phyloP scores from a whole-genome alignment of 2,888 invertebrate species.

The Tipula lateralis region DNA sequence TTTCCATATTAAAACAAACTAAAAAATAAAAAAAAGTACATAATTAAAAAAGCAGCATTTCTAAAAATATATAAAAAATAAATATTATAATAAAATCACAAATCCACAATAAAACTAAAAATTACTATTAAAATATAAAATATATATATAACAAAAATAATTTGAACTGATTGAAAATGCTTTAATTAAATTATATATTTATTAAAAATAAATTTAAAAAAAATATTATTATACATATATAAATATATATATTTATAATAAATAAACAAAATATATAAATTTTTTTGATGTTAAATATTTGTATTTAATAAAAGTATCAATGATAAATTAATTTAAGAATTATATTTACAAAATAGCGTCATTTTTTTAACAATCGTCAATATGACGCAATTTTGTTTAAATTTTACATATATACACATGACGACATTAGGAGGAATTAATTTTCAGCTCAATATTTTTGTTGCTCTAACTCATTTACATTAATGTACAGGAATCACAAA shows the following conservation, averaged over 20 bases:
- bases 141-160: background rate
- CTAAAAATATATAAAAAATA: background rate
- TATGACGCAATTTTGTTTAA: background rate
- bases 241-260: background rate
- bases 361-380: background rate
- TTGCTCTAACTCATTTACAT: background rate
- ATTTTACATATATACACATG: background rate
- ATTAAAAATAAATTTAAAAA: background rate
- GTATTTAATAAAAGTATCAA: background rate
- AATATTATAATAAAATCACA: background rate
- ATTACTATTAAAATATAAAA: background rate
- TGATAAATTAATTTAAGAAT: background rate
- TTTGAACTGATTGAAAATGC: background rate
- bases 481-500: background rate
- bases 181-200: slow-evolving; percentile 19
- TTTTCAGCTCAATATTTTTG: background rate
- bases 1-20: background rate
- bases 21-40: background rate
- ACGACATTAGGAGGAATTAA: background rate
- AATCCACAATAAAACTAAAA: background rate
- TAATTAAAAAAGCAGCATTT: background rate
- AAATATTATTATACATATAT: background rate
- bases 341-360: background rate
- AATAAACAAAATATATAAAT: background rate
- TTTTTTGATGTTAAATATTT: background rate